Conservation (phyloP, 2,113 vertebrate species). For the Pluvianellus socialis region DNA sequence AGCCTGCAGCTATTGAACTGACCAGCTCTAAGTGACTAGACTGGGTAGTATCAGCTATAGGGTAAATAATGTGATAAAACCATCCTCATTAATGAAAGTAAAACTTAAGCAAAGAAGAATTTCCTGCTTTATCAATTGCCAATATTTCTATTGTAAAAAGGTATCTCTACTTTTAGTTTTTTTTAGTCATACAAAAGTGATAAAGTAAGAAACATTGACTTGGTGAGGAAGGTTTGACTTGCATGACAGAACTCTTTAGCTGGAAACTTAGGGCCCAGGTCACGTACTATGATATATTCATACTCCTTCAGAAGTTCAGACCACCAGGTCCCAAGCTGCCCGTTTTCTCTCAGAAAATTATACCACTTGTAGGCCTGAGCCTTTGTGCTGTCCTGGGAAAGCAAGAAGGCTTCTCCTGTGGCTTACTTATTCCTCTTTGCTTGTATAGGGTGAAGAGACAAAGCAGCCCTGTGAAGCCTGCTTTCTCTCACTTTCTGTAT, state of each 20-base stretch:
- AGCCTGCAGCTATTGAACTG: background rate
- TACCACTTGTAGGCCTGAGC: background rate
- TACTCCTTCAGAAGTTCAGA: background rate
- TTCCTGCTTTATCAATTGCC: background rate
- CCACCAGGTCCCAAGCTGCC: background rate
- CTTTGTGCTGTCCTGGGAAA: background rate
- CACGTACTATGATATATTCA: background rate
- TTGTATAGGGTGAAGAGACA: background rate
- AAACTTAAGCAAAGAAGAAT: background rate
- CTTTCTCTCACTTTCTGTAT: background rate
- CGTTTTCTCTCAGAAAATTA: background rate
- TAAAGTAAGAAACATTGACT: background rate
- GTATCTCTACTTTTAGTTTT: background rate
- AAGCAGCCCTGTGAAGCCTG: background rate
- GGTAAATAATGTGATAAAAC: background rate
- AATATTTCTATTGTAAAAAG: background rate
- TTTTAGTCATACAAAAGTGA: background rate
- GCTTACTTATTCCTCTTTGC: background rate
- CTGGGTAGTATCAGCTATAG: background rate
- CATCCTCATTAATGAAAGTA: background rate
- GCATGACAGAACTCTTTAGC: background rate
- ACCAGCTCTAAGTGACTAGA: background rate
- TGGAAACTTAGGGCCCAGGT: background rate
- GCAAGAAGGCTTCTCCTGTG: background rate
- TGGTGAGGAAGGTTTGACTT: background rate